Percentiles rank a stretch among this genome's conserved stretches.
phyloP scores from a whole-genome alignment of 2,797 vertebrate genomes.

The Anas acuta region DNA sequence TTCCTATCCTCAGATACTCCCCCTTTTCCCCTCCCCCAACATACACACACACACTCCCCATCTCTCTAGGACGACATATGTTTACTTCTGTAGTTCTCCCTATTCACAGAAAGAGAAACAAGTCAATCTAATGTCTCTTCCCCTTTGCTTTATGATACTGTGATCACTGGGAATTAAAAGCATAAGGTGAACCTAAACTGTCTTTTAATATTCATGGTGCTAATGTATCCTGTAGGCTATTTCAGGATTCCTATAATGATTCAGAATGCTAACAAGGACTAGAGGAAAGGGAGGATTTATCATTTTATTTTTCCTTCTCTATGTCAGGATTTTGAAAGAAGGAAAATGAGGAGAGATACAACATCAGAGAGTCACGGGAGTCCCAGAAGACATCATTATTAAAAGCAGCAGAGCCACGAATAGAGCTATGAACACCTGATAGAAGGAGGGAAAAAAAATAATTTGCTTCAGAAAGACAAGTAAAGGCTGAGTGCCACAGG shows the following conservation, averaged over 20 bases:
- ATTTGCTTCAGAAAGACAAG: background rate
- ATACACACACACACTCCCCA: background rate
- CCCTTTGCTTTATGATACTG: background rate
- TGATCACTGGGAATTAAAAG: slow-evolving; percentile 3
- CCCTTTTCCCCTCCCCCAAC: background rate
- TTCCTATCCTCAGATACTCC: background rate
- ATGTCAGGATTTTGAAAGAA: slow-evolving; percentile 6
- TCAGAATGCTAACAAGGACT: slow-evolving; percentile 5
- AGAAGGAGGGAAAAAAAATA: background rate
- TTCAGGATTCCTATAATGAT: slow-evolving; percentile 22
- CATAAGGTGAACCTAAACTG: background rate
- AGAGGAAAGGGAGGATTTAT: background rate
- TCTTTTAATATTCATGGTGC: background rate
- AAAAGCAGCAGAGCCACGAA: background rate
- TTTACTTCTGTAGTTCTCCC: slow-evolving; percentile 1
- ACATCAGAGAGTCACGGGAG: background rate
- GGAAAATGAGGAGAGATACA: background rate
- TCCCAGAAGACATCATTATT: slow-evolving; percentile 7
- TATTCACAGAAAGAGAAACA: background rate
- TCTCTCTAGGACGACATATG: background rate
- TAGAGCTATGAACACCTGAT: background rate
- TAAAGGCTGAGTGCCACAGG: background rate
- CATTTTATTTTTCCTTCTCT: background rate
- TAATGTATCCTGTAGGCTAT: slow-evolving; percentile 26
- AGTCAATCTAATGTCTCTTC: slow-evolving; percentile 1